phyloP scores from a whole-genome alignment of 2,888 invertebrate species.

The Eristalis tenax region DNA sequence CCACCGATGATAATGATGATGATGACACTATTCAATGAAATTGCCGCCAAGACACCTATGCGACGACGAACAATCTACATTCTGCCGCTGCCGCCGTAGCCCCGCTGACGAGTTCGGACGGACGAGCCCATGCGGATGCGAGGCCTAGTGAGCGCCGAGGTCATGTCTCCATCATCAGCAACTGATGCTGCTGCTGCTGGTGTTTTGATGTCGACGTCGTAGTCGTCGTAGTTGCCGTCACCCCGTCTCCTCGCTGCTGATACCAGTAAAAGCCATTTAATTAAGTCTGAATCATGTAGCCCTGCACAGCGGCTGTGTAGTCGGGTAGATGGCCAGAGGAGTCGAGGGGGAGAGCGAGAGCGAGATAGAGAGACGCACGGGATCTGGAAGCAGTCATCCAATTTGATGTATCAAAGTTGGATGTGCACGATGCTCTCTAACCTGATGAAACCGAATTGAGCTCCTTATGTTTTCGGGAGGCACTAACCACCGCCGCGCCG shows the following conservation, averaged over 20 bases:
- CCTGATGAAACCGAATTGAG: slow-evolving; percentile 64
- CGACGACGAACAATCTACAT: background rate
- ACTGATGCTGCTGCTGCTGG: background rate
- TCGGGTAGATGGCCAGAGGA: background rate
- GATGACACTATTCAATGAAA: slow-evolving; percentile 42
- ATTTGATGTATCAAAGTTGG: slow-evolving; percentile 70
- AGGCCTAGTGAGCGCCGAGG: background rate
- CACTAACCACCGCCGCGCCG: slow-evolving; percentile 7
- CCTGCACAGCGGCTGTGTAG: background rate
- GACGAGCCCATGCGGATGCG: background rate
- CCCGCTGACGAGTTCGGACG: background rate
- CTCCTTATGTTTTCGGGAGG: slow-evolving; percentile 65
- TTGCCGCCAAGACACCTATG: slow-evolving; percentile 69
- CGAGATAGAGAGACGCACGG: background rate
- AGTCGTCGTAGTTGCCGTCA: background rate
- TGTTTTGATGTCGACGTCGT: background rate
- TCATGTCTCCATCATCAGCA: background rate
- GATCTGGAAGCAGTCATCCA: slow-evolving; percentile 50
- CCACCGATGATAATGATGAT: background rate
- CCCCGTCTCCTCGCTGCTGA: slow-evolving; percentile 11
- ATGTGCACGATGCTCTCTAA: slow-evolving; percentile 48
- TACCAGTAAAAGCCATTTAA: slow-evolving; percentile 75
- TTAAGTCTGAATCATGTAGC: slow-evolving; percentile 75
- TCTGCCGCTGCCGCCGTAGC: background rate
- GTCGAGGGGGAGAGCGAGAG: too few species aligned